A percentile compares a stretch with the other conserved stretches of the same genome.
phyloP scores from a whole-genome alignment of 1,140 invertebrate species.

The Diprion similis region DNA sequence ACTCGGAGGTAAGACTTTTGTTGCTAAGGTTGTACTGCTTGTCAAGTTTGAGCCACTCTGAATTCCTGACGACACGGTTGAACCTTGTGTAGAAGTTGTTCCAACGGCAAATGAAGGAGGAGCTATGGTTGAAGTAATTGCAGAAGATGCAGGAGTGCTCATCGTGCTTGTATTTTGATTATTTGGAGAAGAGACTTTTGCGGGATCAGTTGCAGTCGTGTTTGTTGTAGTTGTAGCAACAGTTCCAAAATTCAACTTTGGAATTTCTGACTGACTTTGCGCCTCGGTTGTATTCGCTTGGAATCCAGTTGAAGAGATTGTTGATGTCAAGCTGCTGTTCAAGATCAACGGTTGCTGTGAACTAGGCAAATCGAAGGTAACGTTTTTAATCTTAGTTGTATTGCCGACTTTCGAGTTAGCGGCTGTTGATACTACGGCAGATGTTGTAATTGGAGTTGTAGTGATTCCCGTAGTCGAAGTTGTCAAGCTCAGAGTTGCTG shows the following conservation, averaged over 20 bases:
- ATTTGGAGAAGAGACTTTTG: background rate
- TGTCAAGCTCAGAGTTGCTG: constrained; percentile 40
- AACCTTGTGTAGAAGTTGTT: constrained; percentile 1
- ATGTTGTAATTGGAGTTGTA: constrained; percentile 52
- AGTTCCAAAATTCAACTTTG: background rate
- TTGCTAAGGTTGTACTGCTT: background rate
- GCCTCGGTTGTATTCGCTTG: background rate
- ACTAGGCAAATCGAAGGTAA: constrained; percentile 43
- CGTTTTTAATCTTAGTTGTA: constrained; percentile 37
- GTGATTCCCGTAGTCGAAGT: constrained; percentile 52
- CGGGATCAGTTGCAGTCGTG: background rate
- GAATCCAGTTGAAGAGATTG: background rate
- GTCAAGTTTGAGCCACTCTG: background rate
- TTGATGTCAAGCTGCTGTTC: background rate
- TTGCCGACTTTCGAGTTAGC: constrained; percentile 25
- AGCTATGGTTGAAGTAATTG: background rate
- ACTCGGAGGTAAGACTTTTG: background rate
- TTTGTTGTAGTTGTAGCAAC: constrained; percentile 15
- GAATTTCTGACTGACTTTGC: background rate
- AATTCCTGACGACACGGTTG: background rate
- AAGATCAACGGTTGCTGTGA: background rate
- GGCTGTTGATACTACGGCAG: constrained; percentile 44
- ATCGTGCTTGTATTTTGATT: background rate
- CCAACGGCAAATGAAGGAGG: constrained; percentile 13
- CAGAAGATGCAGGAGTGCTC: constrained; percentile 17